Conservation (phyloP, 2,797 vertebrate genomes). For the Coregonus suidteri region DNA sequence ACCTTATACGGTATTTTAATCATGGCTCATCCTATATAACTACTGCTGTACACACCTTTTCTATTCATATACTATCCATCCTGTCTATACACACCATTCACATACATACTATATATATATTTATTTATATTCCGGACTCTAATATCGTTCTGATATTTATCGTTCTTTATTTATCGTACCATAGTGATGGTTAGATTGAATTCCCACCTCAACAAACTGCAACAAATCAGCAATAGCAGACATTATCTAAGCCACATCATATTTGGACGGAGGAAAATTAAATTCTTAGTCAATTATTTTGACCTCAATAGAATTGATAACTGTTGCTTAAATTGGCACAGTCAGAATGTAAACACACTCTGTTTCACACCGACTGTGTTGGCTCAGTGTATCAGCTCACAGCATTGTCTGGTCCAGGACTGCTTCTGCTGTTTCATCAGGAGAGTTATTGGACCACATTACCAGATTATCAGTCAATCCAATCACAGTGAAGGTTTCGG, state of each 20-base stretch:
- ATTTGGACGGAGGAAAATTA: slow-evolving; percentile 73
- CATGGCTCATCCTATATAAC: too few relatives aligned
- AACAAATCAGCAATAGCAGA: slow-evolving; percentile 68
- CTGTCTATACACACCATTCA: too few relatives aligned
- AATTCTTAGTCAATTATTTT: slow-evolving; percentile 72
- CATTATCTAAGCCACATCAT: slow-evolving; percentile 65
- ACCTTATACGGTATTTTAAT: too few relatives aligned
- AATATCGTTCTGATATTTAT: too few relatives aligned
- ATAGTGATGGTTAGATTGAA: slow-evolving; percentile 63
- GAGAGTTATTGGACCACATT: slow-evolving; percentile 59
- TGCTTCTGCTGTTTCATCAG: slow-evolving; percentile 54
- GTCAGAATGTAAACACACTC: slow-evolving; percentile 72
- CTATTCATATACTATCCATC: too few relatives aligned
- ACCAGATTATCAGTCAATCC: slow-evolving; percentile 70
- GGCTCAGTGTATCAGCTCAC: slow-evolving; percentile 58
- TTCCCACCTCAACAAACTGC: slow-evolving; percentile 55
- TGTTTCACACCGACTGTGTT: slow-evolving; percentile 67
- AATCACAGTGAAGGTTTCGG: slow-evolving; percentile 58
- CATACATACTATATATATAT: too few relatives aligned
- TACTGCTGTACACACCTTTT: too few relatives aligned
- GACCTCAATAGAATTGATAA: slow-evolving; percentile 67
- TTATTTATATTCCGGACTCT: too few relatives aligned
- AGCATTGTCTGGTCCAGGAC: slow-evolving; percentile 46
- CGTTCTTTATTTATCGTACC: slow-evolving; percentile 49
- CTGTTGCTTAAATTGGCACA: slow-evolving; percentile 69